phyloP scores from a whole-genome alignment of 2,113 vertebrate species.

The Megaleporinus macrocephalus region DNA sequence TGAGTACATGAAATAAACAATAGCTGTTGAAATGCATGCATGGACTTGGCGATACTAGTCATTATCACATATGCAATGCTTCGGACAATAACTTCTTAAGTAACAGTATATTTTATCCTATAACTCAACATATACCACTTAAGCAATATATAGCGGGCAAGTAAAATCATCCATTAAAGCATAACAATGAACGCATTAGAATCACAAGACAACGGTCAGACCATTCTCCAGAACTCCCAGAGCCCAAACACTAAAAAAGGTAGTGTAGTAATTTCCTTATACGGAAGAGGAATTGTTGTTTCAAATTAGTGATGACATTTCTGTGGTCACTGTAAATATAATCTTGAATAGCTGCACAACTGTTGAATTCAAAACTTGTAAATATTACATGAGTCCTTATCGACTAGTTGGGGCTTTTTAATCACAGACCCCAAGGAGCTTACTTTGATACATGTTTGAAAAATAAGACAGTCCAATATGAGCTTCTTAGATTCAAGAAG shows the following conservation, averaged over 20 bases:
- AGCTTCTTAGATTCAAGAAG: not conserved
- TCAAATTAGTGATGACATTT: conserved; percentile 12
- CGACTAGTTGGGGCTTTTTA: not conserved
- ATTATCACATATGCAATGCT: conserved; percentile 18
- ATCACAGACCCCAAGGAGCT: conserved; percentile 26
- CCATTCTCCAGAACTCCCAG: conserved; percentile 24
- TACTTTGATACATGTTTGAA: conserved; percentile 32
- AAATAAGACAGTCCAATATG: conserved; percentile 14
- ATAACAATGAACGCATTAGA: conserved; percentile 23
- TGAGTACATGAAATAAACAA: conserved; percentile 18
- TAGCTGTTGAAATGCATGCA: conserved; percentile 46
- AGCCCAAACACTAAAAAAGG: conserved; percentile 39
- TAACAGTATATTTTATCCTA: conserved; percentile 28
- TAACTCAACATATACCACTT: conserved; percentile 21
- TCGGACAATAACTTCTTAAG: conserved; percentile 15
- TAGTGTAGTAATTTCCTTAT: conserved; percentile 36
- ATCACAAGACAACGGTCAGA: conserved; percentile 6
- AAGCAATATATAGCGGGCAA: conserved; percentile 1
- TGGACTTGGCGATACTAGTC: conserved; percentile 7
- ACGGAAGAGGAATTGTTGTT: conserved; percentile 33
- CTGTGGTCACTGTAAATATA: conserved; percentile 32
- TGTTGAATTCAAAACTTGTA: conserved; percentile 23
- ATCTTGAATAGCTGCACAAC: conserved; percentile 40
- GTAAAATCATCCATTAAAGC: conserved; percentile 24
- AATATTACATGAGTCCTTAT: conserved; percentile 3